Evolutionary conservation across 2,888 invertebrate genomes (phyloP).

Genomic region (Yponomeuta malinellus): DNA sequence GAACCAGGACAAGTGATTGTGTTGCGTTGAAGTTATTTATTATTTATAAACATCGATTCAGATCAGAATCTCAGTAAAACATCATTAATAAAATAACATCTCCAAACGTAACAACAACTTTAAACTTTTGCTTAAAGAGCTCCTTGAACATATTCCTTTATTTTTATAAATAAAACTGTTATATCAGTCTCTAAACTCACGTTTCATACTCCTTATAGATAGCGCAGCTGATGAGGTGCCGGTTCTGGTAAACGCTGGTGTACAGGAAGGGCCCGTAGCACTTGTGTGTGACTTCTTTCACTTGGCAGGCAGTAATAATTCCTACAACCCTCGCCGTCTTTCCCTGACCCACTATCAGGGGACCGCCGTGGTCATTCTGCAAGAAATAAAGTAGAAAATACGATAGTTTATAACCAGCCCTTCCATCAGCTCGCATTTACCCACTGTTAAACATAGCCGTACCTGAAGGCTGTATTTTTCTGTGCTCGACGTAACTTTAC

Average conservation of each 20-base stretch:
- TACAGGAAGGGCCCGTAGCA: constrained; percentile 64
- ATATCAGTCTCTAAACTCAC: neutral
- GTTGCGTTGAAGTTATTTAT: no score
- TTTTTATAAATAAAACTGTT: neutral
- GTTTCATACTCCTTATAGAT: constrained; percentile 44
- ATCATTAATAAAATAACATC: no score
- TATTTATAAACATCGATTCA: no score
- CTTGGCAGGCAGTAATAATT: constrained; percentile 57
- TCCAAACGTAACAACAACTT: no score
- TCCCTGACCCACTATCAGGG: constrained; percentile 50
- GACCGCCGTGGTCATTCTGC: constrained; percentile 64
- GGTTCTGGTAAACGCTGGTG: constrained; percentile 57
- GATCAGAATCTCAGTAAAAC: no score
- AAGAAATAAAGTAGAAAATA: constrained; percentile 2
- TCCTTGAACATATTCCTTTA: no score
- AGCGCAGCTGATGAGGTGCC: constrained; percentile 58
- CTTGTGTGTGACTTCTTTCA: constrained; percentile 53
- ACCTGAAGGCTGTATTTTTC: no score
- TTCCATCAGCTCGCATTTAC: constrained; percentile 19
- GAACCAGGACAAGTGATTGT: no score
- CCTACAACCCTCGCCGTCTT: constrained; percentile 50
- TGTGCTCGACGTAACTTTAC: no score
- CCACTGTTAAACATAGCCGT: no score
- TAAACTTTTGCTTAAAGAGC: no score
- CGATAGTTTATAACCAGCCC: constrained; percentile 17